A percentile compares a stretch with the other conserved stretches of the same genome.
Conservation (phyloP, 2,113 vertebrate genomes). For the Prionailurus viverrinus region DNA sequence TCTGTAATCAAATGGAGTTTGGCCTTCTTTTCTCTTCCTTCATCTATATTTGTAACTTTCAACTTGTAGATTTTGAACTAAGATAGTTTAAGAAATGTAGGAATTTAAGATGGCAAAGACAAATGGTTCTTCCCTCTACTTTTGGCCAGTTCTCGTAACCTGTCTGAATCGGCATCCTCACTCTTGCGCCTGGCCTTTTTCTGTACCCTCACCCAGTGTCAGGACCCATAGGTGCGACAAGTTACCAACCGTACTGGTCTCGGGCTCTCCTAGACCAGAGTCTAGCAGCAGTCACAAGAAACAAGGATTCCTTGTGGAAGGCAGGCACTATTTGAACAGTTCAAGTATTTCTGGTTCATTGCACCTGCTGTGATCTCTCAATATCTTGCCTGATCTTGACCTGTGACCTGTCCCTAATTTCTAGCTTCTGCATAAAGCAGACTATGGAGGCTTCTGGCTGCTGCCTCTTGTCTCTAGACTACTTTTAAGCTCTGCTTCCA, state of each 20-base stretch:
- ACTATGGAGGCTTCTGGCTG: not conserved
- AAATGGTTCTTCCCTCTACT: not conserved
- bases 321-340: not conserved
- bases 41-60: not conserved
- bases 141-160: not conserved
- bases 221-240: not conserved
- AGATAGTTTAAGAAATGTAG: not conserved
- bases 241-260: not conserved
- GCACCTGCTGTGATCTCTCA: not conserved
- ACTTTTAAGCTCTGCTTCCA: not conserved
- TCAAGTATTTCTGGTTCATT: not conserved
- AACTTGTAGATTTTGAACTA: not conserved
- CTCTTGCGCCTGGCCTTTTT: not conserved
- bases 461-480: not conserved
- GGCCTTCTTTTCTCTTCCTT: not conserved
- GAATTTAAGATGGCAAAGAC: not conserved
- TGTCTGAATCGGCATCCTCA: not conserved
- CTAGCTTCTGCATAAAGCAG: not conserved
- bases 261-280: not conserved
- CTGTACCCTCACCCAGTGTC: not conserved
- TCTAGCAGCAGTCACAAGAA: not conserved
- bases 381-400: not conserved
- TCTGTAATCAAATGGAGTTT: not conserved
- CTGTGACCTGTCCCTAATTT: not conserved
- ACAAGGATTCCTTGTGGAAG: not conserved